phyloP scores from a whole-genome alignment of 2,888 invertebrate genomes.

The Chaitophorus viminalis region DNA sequence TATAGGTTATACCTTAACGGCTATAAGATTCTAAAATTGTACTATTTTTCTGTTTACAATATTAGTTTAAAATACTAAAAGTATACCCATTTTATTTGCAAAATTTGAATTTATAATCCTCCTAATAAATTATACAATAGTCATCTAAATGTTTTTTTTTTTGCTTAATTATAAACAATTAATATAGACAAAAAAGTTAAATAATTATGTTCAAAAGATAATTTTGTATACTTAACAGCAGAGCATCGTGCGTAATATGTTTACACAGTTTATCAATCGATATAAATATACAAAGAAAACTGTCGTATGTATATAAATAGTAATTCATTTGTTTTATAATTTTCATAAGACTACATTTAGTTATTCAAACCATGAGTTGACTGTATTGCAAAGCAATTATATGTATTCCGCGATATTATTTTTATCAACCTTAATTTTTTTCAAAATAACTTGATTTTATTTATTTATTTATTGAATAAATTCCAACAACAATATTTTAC shows the following conservation, averaged over 20 bases:
- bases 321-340: conserved; percentile 1
- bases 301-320: neutral
- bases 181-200: conserved; percentile 2
- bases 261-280: neutral
- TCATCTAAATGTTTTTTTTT: neutral
- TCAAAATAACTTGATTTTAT: neutral
- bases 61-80: neutral
- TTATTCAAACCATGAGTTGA: neutral
- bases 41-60: neutral
- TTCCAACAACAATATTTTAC: too few species aligned
- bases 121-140: neutral
- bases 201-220: conserved; percentile 22
- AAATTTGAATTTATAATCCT: neutral
- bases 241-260: neutral
- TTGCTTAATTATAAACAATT: conserved; percentile 2
- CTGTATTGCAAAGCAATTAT: neutral
- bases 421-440: neutral
- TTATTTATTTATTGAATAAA: too few species aligned
- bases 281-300: neutral
- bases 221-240: neutral
- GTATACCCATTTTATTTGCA: neutral
- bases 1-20: too few species aligned
- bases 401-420: neutral
- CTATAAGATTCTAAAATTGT: too few species aligned
- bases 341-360: conserved; percentile 13